Evolutionary conservation across 2,888 invertebrate species (phyloP).

Genomic region (Ophonus ardosiacus): DNA sequence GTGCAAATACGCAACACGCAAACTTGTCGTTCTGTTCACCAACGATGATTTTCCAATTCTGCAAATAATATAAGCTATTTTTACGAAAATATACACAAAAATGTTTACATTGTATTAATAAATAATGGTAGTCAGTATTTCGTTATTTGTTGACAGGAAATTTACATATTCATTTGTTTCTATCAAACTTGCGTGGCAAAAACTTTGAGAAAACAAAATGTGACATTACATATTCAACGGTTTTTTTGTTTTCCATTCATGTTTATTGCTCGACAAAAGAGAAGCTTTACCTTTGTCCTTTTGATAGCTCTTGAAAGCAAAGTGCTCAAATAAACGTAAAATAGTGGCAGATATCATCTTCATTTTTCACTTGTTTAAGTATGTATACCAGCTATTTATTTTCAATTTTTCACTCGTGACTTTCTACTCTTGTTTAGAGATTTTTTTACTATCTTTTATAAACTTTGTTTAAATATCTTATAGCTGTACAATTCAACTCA

Average conservation of each 20-base stretch:
- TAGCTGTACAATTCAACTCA: no score
- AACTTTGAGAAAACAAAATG: background rate
- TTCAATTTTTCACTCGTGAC: background rate
- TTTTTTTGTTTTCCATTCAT: conserved; percentile 4
- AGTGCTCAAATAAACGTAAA: background rate
- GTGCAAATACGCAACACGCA: conserved; percentile 21
- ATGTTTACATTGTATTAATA: background rate
- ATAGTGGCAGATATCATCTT: background rate
- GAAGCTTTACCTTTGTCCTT: background rate
- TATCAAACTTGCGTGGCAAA: background rate
- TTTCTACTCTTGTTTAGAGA: no score
- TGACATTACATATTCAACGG: conserved; percentile 1
- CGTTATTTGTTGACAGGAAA: background rate
- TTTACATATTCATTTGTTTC: conserved; percentile 6
- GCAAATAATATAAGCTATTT: conserved; percentile 4
- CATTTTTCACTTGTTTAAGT: background rate
- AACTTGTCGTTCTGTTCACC: background rate
- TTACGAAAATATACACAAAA: background rate
- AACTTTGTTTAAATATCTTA: no score
- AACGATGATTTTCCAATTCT: background rate
- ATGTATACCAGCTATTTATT: background rate
- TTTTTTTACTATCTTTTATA: no score
- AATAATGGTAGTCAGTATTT: background rate
- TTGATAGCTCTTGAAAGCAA: background rate
- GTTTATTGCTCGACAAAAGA: background rate